phyloP scores from a whole-genome alignment of 1,140 invertebrate species.

The Brachionus plicatilis region DNA sequence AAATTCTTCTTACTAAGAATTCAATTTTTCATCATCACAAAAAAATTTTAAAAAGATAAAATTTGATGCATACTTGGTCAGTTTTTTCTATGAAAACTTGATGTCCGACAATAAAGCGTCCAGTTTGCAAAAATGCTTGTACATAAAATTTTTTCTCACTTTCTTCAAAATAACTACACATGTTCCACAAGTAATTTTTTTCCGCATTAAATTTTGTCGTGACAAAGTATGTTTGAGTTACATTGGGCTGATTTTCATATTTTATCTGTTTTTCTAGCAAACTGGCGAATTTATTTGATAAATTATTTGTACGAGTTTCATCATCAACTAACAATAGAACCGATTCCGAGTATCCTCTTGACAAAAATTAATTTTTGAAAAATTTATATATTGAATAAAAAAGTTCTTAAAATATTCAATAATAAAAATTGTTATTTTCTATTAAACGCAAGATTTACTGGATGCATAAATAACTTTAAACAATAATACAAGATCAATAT shows the following conservation, averaged over 20 bases:
- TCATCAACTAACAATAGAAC: not conserved
- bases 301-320: not conserved
- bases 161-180: conserved; percentile 26
- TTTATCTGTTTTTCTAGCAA: not conserved
- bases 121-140: conserved; percentile 7
- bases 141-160: conserved; percentile 15
- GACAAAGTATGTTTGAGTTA: not conserved
- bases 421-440: too few relatives aligned
- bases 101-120: not conserved
- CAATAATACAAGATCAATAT: too few relatives aligned
- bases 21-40: too few relatives aligned
- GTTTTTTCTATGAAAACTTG: conserved; percentile 28
- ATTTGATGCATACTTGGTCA: not conserved
- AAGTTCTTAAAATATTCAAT: too few relatives aligned
- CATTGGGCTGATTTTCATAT: not conserved
- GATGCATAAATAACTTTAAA: too few relatives aligned
- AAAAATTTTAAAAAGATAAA: too few relatives aligned
- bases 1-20: too few relatives aligned
- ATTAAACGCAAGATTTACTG: too few relatives aligned
- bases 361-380: not conserved
- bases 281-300: not conserved
- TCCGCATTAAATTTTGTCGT: conserved; percentile 36
- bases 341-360: not conserved
- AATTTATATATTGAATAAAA: not conserved
- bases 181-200: conserved; percentile 32